A percentile compares a stretch with the other conserved stretches of the same genome.
These are phyloP conservation scores for Clepsis dumicolana DNA, from an alignment of 2,888 invertebrate genomes.

Conservation along the genomic window DNA sequence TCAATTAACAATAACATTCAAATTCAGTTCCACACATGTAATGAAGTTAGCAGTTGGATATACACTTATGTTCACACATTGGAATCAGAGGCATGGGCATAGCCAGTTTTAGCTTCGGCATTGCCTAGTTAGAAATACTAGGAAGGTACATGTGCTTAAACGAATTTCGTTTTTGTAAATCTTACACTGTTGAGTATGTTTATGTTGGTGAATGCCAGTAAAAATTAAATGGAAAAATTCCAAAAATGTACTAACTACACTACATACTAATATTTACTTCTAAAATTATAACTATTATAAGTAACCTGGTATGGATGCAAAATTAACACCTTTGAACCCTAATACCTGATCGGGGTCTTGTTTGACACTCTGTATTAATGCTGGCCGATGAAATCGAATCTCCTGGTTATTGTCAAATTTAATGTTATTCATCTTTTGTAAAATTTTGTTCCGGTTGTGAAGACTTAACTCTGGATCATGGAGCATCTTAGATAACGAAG, in stretches of 20 bases:
- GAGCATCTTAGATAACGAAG: slow-evolving; percentile 59
- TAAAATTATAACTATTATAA: slow-evolving; percentile 51
- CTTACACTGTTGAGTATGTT: no score
- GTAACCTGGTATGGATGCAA: slow-evolving; percentile 69
- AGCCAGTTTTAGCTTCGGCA: no score
- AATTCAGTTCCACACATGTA: no score
- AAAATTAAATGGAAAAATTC: not conserved
- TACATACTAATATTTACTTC: not conserved
- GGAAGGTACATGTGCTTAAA: no score
- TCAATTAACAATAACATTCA: no score
- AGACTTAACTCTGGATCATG: slow-evolving; percentile 57
- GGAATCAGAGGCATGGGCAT: no score
- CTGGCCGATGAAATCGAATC: slow-evolving; percentile 63
- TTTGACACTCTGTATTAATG: slow-evolving; percentile 66
- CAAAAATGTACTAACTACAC: not conserved
- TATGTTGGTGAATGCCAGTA: not conserved
- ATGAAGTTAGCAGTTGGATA: no score
- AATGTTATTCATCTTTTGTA: slow-evolving; percentile 64
- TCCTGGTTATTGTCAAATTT: slow-evolving; percentile 63
- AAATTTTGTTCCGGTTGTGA: slow-evolving; percentile 61
- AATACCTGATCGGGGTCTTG: slow-evolving; percentile 65
- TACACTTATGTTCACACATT: no score
- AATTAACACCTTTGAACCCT: slow-evolving; percentile 73
- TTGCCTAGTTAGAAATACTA: no score
- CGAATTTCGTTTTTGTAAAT: no score